phyloP scores from a whole-genome alignment of 2,113 vertebrate species.

The Brachypodius melanocephalos region DNA sequence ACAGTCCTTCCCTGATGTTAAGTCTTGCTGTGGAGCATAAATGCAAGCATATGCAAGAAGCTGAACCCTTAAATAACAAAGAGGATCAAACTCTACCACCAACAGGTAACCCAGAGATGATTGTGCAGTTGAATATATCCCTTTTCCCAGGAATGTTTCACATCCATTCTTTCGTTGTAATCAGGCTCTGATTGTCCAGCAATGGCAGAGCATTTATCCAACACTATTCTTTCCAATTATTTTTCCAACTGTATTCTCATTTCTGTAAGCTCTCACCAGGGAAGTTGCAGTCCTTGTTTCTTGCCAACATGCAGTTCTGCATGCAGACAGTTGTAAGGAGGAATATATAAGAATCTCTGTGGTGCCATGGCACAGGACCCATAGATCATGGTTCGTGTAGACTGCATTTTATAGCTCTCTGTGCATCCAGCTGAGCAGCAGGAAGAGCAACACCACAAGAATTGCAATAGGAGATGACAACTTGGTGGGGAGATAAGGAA shows the following conservation, averaged over 20 bases:
- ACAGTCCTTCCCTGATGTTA: background rate
- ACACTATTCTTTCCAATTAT: background rate
- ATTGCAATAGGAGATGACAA: background rate
- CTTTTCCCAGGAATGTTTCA: background rate
- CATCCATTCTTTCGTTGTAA: background rate
- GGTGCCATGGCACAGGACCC: background rate
- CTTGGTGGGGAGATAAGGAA: background rate
- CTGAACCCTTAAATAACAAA: background rate
- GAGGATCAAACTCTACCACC: background rate
- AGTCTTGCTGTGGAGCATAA: background rate
- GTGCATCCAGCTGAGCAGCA: background rate
- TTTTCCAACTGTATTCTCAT: background rate
- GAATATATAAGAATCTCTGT: background rate
- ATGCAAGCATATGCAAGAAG: background rate
- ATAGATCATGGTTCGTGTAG: background rate
- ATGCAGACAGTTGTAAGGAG: background rate
- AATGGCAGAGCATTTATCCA: background rate
- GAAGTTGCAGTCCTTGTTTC: background rate
- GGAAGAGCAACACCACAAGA: background rate
- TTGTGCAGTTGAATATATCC: background rate
- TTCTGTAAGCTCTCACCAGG: background rate
- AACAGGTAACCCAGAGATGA: background rate
- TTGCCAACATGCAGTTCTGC: background rate
- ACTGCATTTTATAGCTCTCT: conserved; percentile 27
- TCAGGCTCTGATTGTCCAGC: background rate